Conservation (phyloP, 1,140 invertebrate genomes). For the Caenorhabditis briggsae region DNA sequence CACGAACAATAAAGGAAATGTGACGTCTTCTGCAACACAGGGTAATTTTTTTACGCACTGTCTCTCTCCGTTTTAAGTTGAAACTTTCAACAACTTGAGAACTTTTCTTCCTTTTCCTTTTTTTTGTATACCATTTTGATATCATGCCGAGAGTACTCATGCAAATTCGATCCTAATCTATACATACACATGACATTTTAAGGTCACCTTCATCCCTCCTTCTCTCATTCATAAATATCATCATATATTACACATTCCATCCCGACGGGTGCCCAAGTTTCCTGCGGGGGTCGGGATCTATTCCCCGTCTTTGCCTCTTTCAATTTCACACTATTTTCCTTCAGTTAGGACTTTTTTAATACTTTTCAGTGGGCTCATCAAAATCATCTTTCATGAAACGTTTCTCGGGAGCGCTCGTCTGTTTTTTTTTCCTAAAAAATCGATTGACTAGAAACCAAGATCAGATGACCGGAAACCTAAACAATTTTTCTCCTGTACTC, state of each 20-base stretch:
- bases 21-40: background rate
- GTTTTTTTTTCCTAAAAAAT: background rate
- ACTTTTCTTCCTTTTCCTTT: background rate
- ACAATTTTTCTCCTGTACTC: background rate
- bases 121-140: background rate
- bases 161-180: constrained; percentile 38
- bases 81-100: constrained; percentile 5
- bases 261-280: constrained; percentile 4
- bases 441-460: background rate
- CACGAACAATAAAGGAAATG: background rate
- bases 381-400: constrained; percentile 1
- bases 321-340: background rate
- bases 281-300: constrained; percentile 2
- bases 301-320: background rate
- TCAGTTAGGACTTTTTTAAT: background rate
- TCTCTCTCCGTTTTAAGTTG: background rate
- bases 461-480: no score
- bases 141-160: constrained; percentile 38
- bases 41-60: constrained; percentile 71
- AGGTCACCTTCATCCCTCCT: background rate
- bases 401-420: no score
- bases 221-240: background rate
- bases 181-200: background rate
- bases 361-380: constrained; percentile 1
- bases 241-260: constrained; percentile 43